Evolutionary conservation across 2,113 vertebrate genomes (phyloP).

Genomic region (Aphelocoma coerulescens): DNA sequence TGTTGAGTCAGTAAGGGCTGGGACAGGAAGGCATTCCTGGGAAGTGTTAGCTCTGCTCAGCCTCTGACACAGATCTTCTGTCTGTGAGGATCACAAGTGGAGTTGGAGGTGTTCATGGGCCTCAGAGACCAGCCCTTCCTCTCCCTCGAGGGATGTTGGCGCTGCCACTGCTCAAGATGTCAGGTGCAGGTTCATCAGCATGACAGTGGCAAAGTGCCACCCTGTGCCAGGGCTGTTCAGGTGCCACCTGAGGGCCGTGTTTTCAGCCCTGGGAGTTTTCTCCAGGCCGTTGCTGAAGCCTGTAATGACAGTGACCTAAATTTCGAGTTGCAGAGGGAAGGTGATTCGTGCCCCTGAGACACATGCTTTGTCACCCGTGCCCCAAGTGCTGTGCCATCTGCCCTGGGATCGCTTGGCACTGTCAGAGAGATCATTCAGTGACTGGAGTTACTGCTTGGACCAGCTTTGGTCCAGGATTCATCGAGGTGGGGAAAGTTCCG

Average conservation of each 20-base stretch:
- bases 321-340: background rate
- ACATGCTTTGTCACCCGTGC: background rate
- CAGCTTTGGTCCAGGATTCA: background rate
- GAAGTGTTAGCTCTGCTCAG: background rate
- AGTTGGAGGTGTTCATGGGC: rapidly evolving
- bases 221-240: background rate
- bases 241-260: background rate
- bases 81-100: background rate
- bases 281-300: background rate
- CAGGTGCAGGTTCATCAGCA: background rate
- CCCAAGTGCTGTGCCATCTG: background rate
- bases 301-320: background rate
- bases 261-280: background rate
- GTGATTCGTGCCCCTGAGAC: background rate
- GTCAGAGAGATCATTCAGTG: background rate
- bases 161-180: background rate
- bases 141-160: rapidly evolving
- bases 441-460: background rate
- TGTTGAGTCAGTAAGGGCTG: background rate
- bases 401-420: background rate
- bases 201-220: background rate
- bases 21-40: background rate
- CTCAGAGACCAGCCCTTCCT: background rate
- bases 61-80: background rate
- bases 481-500: rapidly evolving